phyloP scores from a whole-genome alignment of 2,888 invertebrate species.

The Agrotis puta region DNA sequence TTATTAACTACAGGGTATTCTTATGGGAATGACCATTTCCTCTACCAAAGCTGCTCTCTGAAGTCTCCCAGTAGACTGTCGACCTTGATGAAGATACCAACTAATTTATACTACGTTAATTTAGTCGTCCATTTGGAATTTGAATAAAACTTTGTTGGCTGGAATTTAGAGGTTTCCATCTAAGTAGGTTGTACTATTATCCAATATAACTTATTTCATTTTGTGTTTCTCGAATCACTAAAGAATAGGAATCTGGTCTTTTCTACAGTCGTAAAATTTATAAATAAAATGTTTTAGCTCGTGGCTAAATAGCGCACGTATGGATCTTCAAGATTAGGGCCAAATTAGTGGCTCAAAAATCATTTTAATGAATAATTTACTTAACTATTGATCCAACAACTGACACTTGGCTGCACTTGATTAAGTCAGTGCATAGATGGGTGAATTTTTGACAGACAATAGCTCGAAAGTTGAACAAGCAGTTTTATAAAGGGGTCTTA shows the following conservation, averaged over 20 bases:
- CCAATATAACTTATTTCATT: not conserved
- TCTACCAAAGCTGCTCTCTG: conserved; percentile 16
- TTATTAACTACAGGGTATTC: conserved; percentile 30
- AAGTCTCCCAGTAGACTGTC: conserved; percentile 26
- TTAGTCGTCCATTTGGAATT: conserved; percentile 33
- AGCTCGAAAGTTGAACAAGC: no score
- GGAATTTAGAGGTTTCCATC: not conserved
- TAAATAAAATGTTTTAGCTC: no score
- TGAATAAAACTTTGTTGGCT: conserved; percentile 5
- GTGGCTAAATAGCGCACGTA: no score
- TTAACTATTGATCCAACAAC: no score
- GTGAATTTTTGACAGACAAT: no score
- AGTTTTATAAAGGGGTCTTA: no score
- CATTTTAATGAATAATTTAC: no score
- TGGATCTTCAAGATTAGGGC: no score
- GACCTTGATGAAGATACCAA: conserved; percentile 36
- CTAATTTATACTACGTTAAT: conserved; percentile 38
- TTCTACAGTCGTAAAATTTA: no score
- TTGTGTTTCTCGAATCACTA: not conserved
- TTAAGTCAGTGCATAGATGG: no score
- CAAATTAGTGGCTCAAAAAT: no score
- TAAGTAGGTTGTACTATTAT: not conserved
- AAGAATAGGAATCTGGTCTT: not conserved
- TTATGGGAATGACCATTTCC: conserved; percentile 36
- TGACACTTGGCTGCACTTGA: no score